Conservation (phyloP, 1,140 invertebrate genomes). For the Watersipora subatra region DNA sequence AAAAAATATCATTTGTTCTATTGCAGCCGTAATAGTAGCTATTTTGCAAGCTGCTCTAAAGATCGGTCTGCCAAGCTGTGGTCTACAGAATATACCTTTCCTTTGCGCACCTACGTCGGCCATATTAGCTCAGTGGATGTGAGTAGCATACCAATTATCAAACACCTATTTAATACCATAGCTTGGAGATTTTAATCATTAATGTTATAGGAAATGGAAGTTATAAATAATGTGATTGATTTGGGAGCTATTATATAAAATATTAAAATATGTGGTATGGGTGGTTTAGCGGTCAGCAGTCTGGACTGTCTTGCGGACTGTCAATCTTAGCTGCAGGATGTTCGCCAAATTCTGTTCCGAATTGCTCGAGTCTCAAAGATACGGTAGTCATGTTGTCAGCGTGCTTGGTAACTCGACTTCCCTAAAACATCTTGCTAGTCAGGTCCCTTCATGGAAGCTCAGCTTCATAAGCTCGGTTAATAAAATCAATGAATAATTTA, state of each 20-base stretch:
- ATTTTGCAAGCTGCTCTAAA: constrained; percentile 80
- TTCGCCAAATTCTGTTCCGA: too few relatives aligned
- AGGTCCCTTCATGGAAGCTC: too few relatives aligned
- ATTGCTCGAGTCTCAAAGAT: too few relatives aligned
- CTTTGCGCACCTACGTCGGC: constrained; percentile 78
- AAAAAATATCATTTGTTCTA: constrained; percentile 53
- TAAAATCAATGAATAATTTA: too few relatives aligned
- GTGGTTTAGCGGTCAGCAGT: background rate
- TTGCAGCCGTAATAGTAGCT: constrained; percentile 46
- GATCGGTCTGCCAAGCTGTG: constrained; percentile 85
- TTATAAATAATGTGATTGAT: background rate
- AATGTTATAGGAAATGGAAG: background rate
- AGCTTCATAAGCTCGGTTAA: too few relatives aligned
- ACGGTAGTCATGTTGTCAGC: too few relatives aligned
- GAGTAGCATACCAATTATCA: constrained; percentile 15
- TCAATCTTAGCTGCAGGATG: too few relatives aligned
- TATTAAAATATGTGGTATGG: background rate
- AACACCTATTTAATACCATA: too few relatives aligned
- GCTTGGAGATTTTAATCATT: too few relatives aligned
- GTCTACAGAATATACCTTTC: constrained; percentile 83
- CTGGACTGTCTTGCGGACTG: background rate
- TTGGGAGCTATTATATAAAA: background rate
- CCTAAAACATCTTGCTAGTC: too few relatives aligned
- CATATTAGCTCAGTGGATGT: constrained; percentile 73
- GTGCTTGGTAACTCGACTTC: too few relatives aligned